A percentile compares a stretch with the other conserved stretches of the same genome.
These are phyloP conservation scores for Coracias cyanogaster DNA, from an alignment of 2,797 vertebrate species.

Conservation along the genomic window DNA sequence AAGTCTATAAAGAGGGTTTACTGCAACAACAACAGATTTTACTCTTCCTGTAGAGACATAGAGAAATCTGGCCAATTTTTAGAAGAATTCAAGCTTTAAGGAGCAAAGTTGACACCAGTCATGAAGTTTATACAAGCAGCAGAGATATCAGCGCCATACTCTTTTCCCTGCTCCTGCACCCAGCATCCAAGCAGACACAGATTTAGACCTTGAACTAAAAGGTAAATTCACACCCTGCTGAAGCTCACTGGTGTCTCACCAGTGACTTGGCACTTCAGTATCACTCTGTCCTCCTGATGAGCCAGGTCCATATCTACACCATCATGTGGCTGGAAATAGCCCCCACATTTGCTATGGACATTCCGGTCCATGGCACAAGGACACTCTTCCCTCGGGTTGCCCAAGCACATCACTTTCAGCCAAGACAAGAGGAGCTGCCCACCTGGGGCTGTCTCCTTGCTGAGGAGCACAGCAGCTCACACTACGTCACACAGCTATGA, in stretches of 20 bases:
- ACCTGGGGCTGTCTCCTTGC: neutral
- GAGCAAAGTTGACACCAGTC: neutral
- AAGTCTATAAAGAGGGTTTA: neutral
- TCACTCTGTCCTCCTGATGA: neutral
- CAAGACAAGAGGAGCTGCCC: neutral
- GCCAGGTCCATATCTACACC: neutral
- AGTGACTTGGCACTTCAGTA: rapidly evolving
- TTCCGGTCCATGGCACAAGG: neutral
- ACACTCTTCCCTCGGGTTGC: neutral
- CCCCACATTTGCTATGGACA: neutral
- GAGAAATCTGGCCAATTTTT: neutral
- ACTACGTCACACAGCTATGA: rapidly evolving
- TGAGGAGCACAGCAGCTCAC: neutral
- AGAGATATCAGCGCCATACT: neutral
- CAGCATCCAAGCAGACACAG: neutral
- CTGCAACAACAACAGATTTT: slow-evolving; percentile 25
- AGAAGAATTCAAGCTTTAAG: neutral
- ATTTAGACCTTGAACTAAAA: neutral
- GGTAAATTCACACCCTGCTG: neutral
- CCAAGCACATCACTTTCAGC: rapidly evolving
- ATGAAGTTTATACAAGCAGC: neutral
- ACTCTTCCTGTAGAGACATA: neutral
- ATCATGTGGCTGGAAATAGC: neutral
- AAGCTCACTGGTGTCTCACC: neutral
- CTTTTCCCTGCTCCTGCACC: neutral